A percentile compares a stretch with the other conserved stretches of the same genome.
Conservation (phyloP, 2,113 vertebrate genomes). For the Mus spicilegus region DNA sequence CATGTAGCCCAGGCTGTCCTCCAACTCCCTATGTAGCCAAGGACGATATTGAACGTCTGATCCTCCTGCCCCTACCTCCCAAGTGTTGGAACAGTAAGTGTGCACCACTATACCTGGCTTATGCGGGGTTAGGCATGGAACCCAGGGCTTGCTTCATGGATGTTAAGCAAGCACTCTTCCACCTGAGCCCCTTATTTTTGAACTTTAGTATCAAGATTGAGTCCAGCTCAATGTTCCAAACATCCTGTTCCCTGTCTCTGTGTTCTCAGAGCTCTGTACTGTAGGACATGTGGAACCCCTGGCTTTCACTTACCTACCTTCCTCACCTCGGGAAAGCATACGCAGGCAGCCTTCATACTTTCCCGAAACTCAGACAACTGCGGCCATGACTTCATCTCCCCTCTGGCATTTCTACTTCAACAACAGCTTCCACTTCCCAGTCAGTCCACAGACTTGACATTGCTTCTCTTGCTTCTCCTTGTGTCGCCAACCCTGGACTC, state of each 20-base stretch:
- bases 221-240: neutral
- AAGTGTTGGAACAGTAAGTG: too few relatives aligned
- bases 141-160: neutral
- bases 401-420: neutral
- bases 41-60: neutral
- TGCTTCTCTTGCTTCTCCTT: neutral
- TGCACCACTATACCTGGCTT: neutral
- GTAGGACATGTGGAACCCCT: neutral
- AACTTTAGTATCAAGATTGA: neutral
- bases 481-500: neutral
- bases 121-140: neutral
- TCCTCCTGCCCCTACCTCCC: neutral
- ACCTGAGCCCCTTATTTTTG: neutral
- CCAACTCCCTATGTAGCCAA: neutral
- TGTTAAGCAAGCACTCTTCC: neutral
- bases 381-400: neutral
- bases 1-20: neutral
- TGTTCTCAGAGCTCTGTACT: neutral
- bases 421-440: neutral
- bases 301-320: neutral
- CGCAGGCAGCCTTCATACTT: constrained; percentile 3
- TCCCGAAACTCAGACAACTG: constrained; percentile 24
- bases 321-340: neutral
- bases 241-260: neutral
- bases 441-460: neutral